Evolutionary conservation across 2,888 invertebrate genomes (phyloP).

Genomic region (Macrophya alboannulata): DNA sequence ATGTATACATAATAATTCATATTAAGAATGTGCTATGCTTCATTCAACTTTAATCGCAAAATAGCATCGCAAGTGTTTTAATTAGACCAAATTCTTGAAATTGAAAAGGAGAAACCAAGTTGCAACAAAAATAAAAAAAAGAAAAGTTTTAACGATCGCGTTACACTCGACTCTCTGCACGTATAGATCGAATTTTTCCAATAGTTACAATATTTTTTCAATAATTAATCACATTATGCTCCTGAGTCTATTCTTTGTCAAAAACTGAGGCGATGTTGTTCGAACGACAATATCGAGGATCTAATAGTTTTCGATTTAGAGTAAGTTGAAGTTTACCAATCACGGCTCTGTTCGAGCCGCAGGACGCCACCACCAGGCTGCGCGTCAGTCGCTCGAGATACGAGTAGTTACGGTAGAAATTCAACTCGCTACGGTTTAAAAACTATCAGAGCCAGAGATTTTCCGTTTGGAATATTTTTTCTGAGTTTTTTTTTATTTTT

Average conservation of each 20-base stretch:
- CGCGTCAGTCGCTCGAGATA: neutral
- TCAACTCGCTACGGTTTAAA: neutral
- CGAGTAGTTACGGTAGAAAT: neutral
- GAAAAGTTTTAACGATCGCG: neutral
- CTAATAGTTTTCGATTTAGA: constrained; percentile 2
- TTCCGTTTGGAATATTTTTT: neutral
- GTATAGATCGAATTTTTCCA: neutral
- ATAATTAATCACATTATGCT: neutral
- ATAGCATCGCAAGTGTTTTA: constrained; percentile 65
- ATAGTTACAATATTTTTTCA: neutral
- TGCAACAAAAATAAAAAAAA: neutral
- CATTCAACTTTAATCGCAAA: constrained; percentile 63
- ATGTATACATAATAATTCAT: constrained; percentile 64
- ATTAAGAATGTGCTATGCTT: constrained; percentile 65
- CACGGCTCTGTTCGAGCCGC: neutral
- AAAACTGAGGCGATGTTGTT: constrained; percentile 14
- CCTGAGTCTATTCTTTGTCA: neutral
- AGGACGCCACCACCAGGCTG: neutral
- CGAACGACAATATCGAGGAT: neutral
- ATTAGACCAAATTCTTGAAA: constrained; percentile 58
- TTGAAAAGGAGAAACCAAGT: neutral
- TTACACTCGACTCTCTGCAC: neutral
- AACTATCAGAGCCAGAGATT: neutral
- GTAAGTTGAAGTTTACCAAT: constrained; percentile 11
- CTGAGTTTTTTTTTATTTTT: neutral